Evolutionary conservation across 2,797 vertebrate species (phyloP).

Genomic region (Mionectes olivaceus): DNA sequence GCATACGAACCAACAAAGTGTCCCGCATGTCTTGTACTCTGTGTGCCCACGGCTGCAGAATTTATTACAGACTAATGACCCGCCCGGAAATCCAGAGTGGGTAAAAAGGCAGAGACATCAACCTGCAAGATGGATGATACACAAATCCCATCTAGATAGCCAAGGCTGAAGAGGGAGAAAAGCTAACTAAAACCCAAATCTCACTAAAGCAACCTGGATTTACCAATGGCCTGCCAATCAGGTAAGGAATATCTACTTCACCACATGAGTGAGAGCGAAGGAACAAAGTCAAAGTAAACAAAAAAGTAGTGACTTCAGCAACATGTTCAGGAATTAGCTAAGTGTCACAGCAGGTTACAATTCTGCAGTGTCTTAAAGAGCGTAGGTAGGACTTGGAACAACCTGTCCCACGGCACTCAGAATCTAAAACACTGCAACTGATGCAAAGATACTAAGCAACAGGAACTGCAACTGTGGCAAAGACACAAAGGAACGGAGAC

Average conservation of each 20-base stretch:
- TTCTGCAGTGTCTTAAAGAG: background rate
- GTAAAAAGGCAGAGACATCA: background rate
- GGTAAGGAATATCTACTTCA: background rate
- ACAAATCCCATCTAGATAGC: background rate
- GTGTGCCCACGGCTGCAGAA: background rate
- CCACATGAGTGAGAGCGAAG: background rate
- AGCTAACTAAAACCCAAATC: background rate
- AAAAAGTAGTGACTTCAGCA: background rate
- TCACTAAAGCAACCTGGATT: background rate
- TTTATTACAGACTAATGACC: background rate
- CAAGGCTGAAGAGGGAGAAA: background rate
- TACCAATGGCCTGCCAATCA: background rate
- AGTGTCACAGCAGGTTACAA: background rate
- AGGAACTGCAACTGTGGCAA: background rate
- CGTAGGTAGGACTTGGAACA: background rate
- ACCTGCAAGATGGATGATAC: background rate
- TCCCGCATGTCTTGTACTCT: accelerated
- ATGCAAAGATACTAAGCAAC: background rate
- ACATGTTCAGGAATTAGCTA: background rate
- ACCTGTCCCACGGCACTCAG: background rate
- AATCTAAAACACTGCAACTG: background rate
- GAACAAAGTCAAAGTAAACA: slow-evolving; percentile 8
- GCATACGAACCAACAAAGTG: background rate
- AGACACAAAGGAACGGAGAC: background rate
- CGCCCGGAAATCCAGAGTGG: background rate